Evolutionary conservation across 2,888 invertebrate species (phyloP), one percentile per base, ranked within the genome.

Genomic region (Brenthis hecate): DNA sequence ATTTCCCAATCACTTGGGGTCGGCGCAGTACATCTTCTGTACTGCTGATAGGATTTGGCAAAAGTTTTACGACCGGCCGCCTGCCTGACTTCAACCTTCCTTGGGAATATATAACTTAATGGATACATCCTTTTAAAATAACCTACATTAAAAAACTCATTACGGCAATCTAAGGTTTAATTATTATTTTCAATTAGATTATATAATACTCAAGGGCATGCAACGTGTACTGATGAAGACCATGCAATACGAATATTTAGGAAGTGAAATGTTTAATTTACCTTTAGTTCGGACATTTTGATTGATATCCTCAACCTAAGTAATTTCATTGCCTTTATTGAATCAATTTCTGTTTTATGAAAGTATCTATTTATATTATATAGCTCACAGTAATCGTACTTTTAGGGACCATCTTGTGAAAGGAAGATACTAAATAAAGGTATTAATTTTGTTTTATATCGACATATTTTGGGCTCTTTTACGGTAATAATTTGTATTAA

Each of bases 251-350:
- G 2, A 3, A 3, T 53, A 53, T 23, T 23, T 48, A 1, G 0
- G 13, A 48, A 23, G n/a, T n/a, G 43, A 48, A 50, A 32, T 32
- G n/a, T 28, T 48, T 28, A 36, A 11, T 13, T 8, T 28, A 19
- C 28, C n/a, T 60, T 48, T n/a, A 5, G 6, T 58, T 14, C 48
- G 47, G 48, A 60, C n/a, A 32, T 50, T 32, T 28, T 60, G 50
- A 60, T 50, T 60, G 32, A 32, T 60, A 60, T 50, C n/a, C 58
- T 11, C 50, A 60, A 60, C 50, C 48, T 50, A n/a, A 28, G 28
- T 60, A 60, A 60, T 50, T 50, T 60, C 50, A 60, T 60, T 60
- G n/a, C 48, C n/a, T 50, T 23, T 23, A 60, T 50, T 50, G n/a
- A 60, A 50, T 60, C 28, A 60, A 32, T 50, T 60, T 60, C 11